These are phyloP conservation scores for Hydrophis major DNA, from an alignment of 2,797 vertebrate genomes.

Conservation along the genomic window DNA sequence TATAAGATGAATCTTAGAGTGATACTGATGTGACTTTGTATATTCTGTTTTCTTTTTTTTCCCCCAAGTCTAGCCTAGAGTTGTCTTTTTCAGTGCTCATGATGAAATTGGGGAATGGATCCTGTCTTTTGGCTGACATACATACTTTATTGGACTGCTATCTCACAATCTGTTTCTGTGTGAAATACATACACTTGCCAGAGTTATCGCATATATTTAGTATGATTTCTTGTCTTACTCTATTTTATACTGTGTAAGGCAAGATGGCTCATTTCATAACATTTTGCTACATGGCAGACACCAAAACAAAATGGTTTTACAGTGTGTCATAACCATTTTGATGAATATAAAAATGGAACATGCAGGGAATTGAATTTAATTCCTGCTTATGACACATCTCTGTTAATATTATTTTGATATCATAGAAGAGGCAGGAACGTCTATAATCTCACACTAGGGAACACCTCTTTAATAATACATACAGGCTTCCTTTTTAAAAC, in stretches of 20 bases:
- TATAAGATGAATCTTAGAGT: background rate
- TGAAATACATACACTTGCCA: slow-evolving; percentile 56
- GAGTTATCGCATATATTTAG: slow-evolving; percentile 48
- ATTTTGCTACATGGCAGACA: background rate
- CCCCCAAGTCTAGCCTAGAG: background rate
- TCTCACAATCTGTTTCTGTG: slow-evolving; percentile 62
- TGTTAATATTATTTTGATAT: background rate
- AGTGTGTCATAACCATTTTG: background rate
- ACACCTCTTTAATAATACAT: background rate
- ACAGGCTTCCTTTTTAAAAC: background rate
- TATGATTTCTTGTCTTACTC: slow-evolving; percentile 11
- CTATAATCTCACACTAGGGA: background rate
- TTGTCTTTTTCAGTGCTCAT: slow-evolving; percentile 39
- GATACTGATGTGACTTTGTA: background rate
- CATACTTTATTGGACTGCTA: slow-evolving; percentile 64
- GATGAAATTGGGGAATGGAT: slow-evolving; percentile 52
- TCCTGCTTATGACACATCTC: background rate
- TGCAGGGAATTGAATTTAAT: background rate
- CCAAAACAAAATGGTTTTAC: background rate
- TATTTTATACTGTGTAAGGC: background rate
- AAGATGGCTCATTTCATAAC: slow-evolving; percentile 4
- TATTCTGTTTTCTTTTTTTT: background rate
- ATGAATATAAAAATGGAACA: background rate
- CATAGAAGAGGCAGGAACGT: background rate
- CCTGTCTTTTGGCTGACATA: slow-evolving; percentile 60